Evolutionary conservation across 2,797 vertebrate species (phyloP), one percentile per base, ranked within the genome.

Genomic region (Alectoris magna): DNA sequence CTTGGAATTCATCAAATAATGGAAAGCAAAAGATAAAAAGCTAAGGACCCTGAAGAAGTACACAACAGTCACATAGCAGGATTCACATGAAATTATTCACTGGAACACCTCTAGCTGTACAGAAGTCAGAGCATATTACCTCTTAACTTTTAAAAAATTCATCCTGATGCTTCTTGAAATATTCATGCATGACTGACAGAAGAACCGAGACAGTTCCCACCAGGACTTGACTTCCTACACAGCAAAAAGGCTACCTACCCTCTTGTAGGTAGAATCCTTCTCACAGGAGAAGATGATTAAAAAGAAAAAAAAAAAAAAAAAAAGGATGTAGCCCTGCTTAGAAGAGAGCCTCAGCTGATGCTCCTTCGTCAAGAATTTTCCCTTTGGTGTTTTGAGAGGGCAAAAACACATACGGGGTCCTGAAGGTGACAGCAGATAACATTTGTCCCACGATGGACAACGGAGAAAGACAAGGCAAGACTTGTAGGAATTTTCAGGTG

Each of bases 141-240:
- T 46, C 55, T 79, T 39, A 67, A 53, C 60, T 60, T 84, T 36
- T 39, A 6, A 88, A 86, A 90, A 86, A 51, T 36, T 60, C 7
- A 72, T 48, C 71, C 39, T 59, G 51, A 68, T 78, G 43, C 12
- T 55, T 90, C 44, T 58, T 78, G 49, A 91, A 90, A 87, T 36
- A 90, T 39, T 93, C 55, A 75, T 19, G 27, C 12, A 2, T 16
- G n/a, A 86, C 12, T 81, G 77, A 83, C 6, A 82, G 71, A 36
- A 73, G 64, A 94, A 88, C 5, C 0, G 1, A 70, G 73, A 38
- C 29, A 84, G 51, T 48, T 86, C 67, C 51, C 86, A 70, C 8
- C 6, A 78, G 39, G 43, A 67, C 31, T 18, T 27, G 14, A 91
- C 56, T 44, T 73, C 29, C 48, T 73, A 41, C 29, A 48, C 21